Evolutionary conservation across 2,888 invertebrate species (phyloP).

Genomic region (Xestia sexstrigata): DNA sequence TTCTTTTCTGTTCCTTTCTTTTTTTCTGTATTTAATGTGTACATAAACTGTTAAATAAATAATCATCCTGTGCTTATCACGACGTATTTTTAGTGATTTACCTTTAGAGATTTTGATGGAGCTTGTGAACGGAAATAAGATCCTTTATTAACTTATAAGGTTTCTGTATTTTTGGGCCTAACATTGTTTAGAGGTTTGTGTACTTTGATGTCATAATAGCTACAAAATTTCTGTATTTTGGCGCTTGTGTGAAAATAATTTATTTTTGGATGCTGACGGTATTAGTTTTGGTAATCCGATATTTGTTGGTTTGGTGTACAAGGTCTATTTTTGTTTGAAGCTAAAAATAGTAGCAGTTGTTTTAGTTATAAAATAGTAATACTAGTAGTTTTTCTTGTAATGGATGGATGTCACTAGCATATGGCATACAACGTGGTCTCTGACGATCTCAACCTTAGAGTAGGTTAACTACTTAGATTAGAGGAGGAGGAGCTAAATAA

Average conservation of each 20-base stretch:
- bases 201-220: constrained; percentile 2
- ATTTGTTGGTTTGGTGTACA: neutral
- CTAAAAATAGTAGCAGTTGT: neutral
- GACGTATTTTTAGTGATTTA: neutral
- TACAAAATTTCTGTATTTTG: neutral
- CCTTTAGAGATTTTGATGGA: constrained; percentile 12
- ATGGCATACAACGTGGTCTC: neutral
- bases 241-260: neutral
- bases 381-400: neutral
- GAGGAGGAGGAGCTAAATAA: neutral
- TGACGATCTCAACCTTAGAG: neutral
- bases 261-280: neutral
- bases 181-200: constrained; percentile 11
- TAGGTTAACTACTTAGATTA: neutral
- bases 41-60: too few relatives aligned
- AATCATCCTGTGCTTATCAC: neutral
- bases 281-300: neutral
- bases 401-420: neutral
- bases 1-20: too few relatives aligned
- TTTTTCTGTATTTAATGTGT: too few relatives aligned
- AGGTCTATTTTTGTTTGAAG: neutral
- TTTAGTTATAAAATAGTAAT: too few relatives aligned
- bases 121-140: constrained; percentile 41
- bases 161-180: neutral
- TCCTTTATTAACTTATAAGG: constrained; percentile 14